phyloP scores from a whole-genome alignment of 2,888 invertebrate genomes.

The Eulithis prunata region DNA sequence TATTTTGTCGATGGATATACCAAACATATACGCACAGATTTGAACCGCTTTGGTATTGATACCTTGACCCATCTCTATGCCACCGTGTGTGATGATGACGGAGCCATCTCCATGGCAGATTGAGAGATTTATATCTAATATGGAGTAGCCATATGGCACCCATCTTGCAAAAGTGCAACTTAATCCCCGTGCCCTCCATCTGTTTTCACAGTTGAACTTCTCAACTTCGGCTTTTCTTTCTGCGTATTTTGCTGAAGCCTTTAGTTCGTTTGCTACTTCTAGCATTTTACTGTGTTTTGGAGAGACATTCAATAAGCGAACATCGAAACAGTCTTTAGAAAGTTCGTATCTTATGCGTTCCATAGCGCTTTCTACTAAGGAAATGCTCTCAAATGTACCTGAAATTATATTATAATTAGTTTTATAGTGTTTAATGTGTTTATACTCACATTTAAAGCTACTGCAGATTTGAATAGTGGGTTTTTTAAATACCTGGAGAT shows the following conservation, averaged over 20 bases:
- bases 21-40: slow-evolving; percentile 86
- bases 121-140: slow-evolving; percentile 80
- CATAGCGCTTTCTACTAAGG: slow-evolving; percentile 84
- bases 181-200: slow-evolving; percentile 89
- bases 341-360: slow-evolving; percentile 84
- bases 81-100: slow-evolving; percentile 86
- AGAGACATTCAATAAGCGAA: slow-evolving; percentile 80
- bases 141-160: slow-evolving; percentile 60
- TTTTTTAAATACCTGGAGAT: slow-evolving; percentile 52
- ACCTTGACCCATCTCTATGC: slow-evolving; percentile 89
- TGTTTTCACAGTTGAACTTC: slow-evolving; percentile 85
- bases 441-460: neutral
- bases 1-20: slow-evolving; percentile 85
- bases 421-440: neutral
- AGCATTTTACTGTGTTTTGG: slow-evolving; percentile 52
- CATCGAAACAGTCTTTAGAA: slow-evolving; percentile 82
- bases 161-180: slow-evolving; percentile 85
- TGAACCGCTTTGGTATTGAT: slow-evolving; percentile 88
- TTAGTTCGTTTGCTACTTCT: slow-evolving; percentile 79
- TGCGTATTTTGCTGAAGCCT: slow-evolving; percentile 78
- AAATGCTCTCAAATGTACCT: slow-evolving; percentile 81
- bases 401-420: slow-evolving; percentile 20
- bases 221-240: slow-evolving; percentile 73
- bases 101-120: slow-evolving; percentile 86
- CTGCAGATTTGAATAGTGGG: neutral